Evolutionary conservation across 2,113 vertebrate species (phyloP), one percentile per base, ranked within the genome.

Genomic region (Poicephalus meyeri): DNA sequence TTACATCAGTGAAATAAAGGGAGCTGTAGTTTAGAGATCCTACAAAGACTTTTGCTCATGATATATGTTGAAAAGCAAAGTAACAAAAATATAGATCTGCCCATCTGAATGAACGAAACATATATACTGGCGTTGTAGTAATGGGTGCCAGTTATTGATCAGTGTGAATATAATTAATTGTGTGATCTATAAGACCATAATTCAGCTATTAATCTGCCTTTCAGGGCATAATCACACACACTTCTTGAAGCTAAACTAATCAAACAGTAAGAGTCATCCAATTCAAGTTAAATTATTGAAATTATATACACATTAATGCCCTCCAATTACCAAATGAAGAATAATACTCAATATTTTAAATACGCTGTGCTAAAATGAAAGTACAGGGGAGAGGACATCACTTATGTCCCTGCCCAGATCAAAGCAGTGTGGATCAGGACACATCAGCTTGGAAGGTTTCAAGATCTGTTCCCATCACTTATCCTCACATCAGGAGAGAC

Each of bases 171-270:
- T 98, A 98, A 98, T 97, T 96, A 98, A 98, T 98, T 97, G 88
- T 98, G 94, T 97, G 97, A 98, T 98, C 97, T 96, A 98, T 98
- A 98, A 97, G 7, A 98, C 97, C 94, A 98, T 98, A 98, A 98
- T 98, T 97, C 88, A 96, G 88, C 94, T 98, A 98, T 98, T 98
- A 98, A 98, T 98, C 96, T 97, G 94, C 91, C 94, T 98, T 98
- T 98, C 96, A 97, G 96, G 93, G 97, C 96, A 97, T 98, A 97
- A 98, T 98, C 96, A 96, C 94, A 96, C 90, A 91, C 55, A 96
- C 80, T 97, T 97, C 96, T 98, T 96, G 98, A 97, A 97, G 92
- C 94, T 97, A 97, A 98, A 97, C 91, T 95, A 97, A 97, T 97
- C 95, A 98, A 97, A 97, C 56, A 96, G 80, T 89, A 95, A 91